phyloP scores from a whole-genome alignment of 2,113 vertebrate genomes.

The Machaerirhynchus nigripectus region DNA sequence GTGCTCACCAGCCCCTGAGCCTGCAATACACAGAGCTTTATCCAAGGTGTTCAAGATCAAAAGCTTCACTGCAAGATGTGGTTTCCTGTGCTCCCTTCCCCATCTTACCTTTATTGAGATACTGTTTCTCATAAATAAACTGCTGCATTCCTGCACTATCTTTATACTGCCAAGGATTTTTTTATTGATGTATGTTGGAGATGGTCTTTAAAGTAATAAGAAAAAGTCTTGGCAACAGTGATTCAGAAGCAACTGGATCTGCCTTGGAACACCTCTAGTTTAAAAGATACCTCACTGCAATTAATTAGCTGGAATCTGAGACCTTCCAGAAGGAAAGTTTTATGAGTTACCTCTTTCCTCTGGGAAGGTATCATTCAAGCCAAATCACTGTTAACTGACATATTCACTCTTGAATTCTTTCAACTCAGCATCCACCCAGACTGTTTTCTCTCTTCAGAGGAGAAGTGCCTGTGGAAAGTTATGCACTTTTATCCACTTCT shows the following conservation, averaged over 20 bases:
- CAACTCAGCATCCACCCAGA: constrained; percentile 46
- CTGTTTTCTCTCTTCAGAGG: constrained; percentile 46
- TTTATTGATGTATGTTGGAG: background rate
- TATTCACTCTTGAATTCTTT: constrained; percentile 43
- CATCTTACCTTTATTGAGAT: background rate
- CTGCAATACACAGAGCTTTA: background rate
- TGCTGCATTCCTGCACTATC: background rate
- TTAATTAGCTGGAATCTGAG: constrained; percentile 55
- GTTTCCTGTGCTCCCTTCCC: background rate
- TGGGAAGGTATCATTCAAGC: constrained; percentile 54
- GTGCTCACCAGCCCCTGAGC: background rate
- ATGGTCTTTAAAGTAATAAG: constrained; percentile 4
- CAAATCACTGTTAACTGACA: constrained; percentile 37
- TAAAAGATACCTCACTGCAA: constrained; percentile 31
- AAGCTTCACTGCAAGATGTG: background rate
- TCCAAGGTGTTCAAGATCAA: background rate
- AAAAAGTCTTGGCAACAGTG: constrained; percentile 14
- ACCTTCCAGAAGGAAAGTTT: constrained; percentile 57
- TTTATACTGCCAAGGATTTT: background rate
- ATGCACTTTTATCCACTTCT: constrained; percentile 43
- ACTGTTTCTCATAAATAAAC: background rate
- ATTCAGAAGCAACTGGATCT: constrained; percentile 16
- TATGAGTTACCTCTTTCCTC: constrained; percentile 49
- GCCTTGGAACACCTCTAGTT: constrained; percentile 26
- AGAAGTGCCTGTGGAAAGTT: constrained; percentile 60